Base-by-base conservation (phyloP, 1,140 invertebrate genomes). In the Hypothenemus hampei region DNA sequence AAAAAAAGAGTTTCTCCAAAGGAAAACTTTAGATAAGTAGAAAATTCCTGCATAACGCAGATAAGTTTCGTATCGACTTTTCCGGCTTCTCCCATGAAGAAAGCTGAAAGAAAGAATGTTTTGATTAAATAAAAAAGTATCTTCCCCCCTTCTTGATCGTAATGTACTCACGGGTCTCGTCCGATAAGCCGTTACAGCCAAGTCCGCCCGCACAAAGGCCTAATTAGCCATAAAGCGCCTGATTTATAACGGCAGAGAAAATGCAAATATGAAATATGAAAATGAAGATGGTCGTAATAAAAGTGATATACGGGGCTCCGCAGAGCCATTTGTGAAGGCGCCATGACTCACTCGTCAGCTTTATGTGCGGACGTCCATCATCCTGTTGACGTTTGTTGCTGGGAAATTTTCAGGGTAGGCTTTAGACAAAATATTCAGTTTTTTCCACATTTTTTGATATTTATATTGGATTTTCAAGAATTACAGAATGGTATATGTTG, bases 221-320 rank as follows among this genome's bases (percentile, higher is more conserved):
- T 81, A 81, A 81, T 81, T 81, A 81, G 78, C 78, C 78, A 80
- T 81, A 79, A 81, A 80, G 76, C 77, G 73, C 70, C 73, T 80
- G 78, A 80, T 80, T 79, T 80, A 80, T 78, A 78, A 77, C 76
- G 71, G 74, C 70, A 69, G 68, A 72, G 70, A 72, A 79, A 78
- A 79, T 83, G 81, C 81, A 83, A 83, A 83, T 83, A 83, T 83
- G 81, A 84, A 82, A 83, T 84, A 84, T 84, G 81, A 83, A 84
- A 83, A 84, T 84, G 81, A 84, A 82, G 80, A 83, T 77, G 79
- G 80, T 77, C 77, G 80, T 82, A 82, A 83, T 83, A 83, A 84
- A 83, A 82, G 81, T 83, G 82, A 84, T 83, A 80, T 82, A 84
- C 78, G 77, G 78, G 78, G 75, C 81, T 81, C 81, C 75, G 76